Evolutionary conservation across 2,113 vertebrate species (phyloP).

Genomic region (Dasypus novemcinctus): DNA sequence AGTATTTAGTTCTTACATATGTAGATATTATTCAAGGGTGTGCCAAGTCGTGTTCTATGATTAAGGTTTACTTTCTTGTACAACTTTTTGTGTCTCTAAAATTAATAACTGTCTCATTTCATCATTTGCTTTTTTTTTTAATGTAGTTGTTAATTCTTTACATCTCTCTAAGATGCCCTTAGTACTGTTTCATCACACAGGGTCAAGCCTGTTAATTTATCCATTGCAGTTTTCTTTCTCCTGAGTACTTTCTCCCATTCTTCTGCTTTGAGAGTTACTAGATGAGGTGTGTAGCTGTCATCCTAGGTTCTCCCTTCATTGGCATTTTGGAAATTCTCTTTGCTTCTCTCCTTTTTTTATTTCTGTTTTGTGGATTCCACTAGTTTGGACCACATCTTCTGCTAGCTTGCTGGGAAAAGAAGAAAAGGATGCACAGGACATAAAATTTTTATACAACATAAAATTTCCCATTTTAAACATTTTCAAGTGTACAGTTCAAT

Average conservation of each 20-base stretch:
- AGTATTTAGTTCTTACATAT: no score
- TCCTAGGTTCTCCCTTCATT: not conserved
- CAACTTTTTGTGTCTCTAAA: not conserved
- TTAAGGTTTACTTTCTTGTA: not conserved
- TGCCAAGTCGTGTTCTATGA: not conserved
- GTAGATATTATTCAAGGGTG: not conserved
- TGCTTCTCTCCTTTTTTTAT: not conserved
- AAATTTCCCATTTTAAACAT: no score
- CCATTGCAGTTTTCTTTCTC: not conserved
- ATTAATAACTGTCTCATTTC: not conserved
- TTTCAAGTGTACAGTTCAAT: no score
- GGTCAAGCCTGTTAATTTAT: not conserved
- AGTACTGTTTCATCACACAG: not conserved
- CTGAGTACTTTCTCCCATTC: not conserved
- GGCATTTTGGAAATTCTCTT: constrained; percentile 11
- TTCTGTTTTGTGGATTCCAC: not conserved
- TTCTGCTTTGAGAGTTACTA: not conserved
- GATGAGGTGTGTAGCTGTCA: not conserved
- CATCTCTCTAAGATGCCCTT: not conserved
- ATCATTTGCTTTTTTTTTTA: not conserved
- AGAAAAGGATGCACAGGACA: not conserved
- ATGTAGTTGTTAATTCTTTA: not conserved
- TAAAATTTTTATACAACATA: not conserved
- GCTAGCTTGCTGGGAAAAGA: not conserved
- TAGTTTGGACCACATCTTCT: not conserved